These are phyloP conservation scores for Aporrectodea caliginosa DNA, from an alignment of 1,140 invertebrate genomes.

Conservation along the genomic window DNA sequence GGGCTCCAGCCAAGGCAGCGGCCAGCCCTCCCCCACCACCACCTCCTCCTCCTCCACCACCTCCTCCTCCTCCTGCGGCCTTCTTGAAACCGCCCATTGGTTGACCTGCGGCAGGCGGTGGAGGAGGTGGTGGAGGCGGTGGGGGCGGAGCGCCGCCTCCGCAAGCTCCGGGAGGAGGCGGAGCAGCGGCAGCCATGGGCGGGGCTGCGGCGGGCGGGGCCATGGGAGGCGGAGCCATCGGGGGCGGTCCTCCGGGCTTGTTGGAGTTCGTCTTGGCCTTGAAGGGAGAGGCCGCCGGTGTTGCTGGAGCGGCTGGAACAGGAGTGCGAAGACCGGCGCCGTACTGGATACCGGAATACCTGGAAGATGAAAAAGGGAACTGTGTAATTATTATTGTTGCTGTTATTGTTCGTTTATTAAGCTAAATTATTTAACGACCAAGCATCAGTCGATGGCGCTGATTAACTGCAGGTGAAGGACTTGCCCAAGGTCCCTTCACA, in stretches of 20 bases:
- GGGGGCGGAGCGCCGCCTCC: slow-evolving; percentile 8
- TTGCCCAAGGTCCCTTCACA: too few species aligned
- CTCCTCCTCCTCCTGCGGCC: neutral
- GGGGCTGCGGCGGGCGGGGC: neutral
- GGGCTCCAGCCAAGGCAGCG: slow-evolving; percentile 14
- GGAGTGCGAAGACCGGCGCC: neutral
- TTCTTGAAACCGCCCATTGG: neutral
- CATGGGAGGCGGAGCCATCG: slow-evolving; percentile 7
- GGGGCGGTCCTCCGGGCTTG: neutral
- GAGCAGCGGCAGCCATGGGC: neutral
- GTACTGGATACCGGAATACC: neutral
- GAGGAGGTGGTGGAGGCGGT: slow-evolving; percentile 29
- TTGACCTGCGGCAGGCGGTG: slow-evolving; percentile 31
- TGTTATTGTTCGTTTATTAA: too few species aligned
- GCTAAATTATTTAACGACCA: too few species aligned
- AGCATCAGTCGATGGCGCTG: too few species aligned
- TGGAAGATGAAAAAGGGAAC: neutral
- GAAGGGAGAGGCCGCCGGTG: too few species aligned
- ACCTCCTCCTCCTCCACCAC: neutral
- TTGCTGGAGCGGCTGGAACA: neutral
- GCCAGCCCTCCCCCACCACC: slow-evolving; percentile 16
- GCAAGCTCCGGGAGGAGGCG: neutral
- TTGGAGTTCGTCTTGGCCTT: neutral
- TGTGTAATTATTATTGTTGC: too few species aligned
- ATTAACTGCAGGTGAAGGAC: too few species aligned